Evolutionary conservation across 2,888 invertebrate species (phyloP).

Genomic region (Pterobdella sp.): DNA sequence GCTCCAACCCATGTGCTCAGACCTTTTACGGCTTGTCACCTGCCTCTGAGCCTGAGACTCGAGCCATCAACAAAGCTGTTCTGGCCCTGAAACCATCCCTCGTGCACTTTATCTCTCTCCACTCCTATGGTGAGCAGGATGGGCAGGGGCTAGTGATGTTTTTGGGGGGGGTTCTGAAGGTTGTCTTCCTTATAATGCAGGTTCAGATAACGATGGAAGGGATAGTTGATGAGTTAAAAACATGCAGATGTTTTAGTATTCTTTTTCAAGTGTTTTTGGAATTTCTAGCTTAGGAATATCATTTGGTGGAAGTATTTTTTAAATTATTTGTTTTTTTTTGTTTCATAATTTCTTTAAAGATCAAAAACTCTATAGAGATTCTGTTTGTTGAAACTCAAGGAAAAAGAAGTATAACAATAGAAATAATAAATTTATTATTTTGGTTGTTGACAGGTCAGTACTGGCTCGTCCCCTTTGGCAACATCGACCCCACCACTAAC

Average conservation of each 20-base stretch:
- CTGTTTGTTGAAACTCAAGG: too few relatives aligned
- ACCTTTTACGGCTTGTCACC: constrained; percentile 28
- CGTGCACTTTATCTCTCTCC: constrained; percentile 23
- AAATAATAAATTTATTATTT: too few relatives aligned
- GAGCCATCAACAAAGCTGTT: constrained; percentile 26
- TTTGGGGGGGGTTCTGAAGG: too few relatives aligned
- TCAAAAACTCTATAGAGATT: background rate
- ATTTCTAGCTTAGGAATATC: too few relatives aligned
- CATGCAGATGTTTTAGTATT: too few relatives aligned
- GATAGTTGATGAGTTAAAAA: too few relatives aligned
- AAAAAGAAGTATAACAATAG: too few relatives aligned
- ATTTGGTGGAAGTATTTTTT: background rate
- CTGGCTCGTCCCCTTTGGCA: background rate
- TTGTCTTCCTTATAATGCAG: too few relatives aligned
- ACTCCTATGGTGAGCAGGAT: constrained; percentile 26
- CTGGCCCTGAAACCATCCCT: constrained; percentile 6
- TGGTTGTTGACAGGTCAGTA: background rate
- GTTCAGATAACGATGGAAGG: too few relatives aligned
- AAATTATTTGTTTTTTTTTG: background rate
- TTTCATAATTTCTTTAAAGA: background rate
- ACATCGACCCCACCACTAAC: background rate
- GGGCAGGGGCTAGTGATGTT: too few relatives aligned
- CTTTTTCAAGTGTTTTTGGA: too few relatives aligned
- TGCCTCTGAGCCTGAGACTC: constrained; percentile 34
- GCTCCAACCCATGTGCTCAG: constrained; percentile 27